A percentile compares a stretch with the other conserved stretches of the same genome.
These are phyloP conservation scores for Eulemur rubriventer DNA, from an alignment of 2,797 vertebrate genomes.

Conservation along the genomic window DNA sequence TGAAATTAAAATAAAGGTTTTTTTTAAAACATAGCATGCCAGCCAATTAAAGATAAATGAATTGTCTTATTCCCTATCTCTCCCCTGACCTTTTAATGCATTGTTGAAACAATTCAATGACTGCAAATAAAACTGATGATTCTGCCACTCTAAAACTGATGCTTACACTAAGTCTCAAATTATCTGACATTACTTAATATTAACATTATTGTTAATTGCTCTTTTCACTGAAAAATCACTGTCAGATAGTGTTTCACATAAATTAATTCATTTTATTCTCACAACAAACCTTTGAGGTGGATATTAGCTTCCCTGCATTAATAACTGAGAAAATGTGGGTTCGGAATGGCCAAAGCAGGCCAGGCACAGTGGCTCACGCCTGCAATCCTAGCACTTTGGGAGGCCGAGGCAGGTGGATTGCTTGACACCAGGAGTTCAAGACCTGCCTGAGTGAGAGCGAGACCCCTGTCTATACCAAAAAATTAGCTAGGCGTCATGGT, in stretches of 20 bases:
- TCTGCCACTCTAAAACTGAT: slow-evolving; percentile 10
- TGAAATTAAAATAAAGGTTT: slow-evolving; percentile 41
- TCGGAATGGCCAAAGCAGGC: neutral
- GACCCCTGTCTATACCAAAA: neutral
- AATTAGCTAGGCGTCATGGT: neutral
- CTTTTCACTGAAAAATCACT: slow-evolving; percentile 29
- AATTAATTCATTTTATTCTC: slow-evolving; percentile 33
- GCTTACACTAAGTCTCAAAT: slow-evolving; percentile 28
- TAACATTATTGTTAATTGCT: slow-evolving; percentile 43
- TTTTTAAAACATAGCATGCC: neutral
- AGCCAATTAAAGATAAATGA: slow-evolving; percentile 42
- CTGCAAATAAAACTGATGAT: slow-evolving; percentile 51
- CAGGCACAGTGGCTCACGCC: neutral
- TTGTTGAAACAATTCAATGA: slow-evolving; percentile 15
- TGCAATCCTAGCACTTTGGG: neutral
- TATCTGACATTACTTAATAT: slow-evolving; percentile 31
- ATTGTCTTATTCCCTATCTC: neutral
- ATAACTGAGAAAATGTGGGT: neutral
- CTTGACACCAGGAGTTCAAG: neutral
- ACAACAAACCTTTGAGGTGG: slow-evolving; percentile 21
- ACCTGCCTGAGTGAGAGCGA: neutral
- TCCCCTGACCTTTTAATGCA: slow-evolving; percentile 33
- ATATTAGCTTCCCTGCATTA: neutral
- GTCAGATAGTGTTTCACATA: neutral
- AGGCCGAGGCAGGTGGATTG: neutral